Conservation (phyloP, 1,140 invertebrate genomes). For the Caerostris extrusa region DNA sequence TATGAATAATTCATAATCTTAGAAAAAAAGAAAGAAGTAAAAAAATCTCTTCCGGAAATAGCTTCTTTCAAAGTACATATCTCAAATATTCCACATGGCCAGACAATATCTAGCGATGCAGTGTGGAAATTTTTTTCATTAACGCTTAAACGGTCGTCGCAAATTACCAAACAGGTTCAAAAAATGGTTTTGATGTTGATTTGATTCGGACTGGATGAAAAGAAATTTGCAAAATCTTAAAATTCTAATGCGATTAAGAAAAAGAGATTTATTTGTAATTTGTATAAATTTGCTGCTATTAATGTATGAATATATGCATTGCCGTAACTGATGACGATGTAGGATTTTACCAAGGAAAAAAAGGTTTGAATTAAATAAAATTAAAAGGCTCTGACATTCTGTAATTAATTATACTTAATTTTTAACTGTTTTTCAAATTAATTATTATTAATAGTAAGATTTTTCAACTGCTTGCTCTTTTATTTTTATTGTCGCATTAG, state of each 20-base stretch:
- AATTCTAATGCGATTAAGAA: conserved; percentile 13
- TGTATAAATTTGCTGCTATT: background rate
- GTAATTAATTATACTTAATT: background rate
- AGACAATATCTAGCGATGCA: background rate
- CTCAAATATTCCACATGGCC: conserved; percentile 31
- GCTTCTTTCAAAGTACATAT: background rate
- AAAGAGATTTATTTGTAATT: background rate
- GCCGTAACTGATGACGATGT: background rate
- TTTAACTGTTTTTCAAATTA: background rate
- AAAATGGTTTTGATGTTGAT: conserved; percentile 49
- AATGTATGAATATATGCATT: background rate
- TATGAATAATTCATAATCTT: conserved; percentile 65
- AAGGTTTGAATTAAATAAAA: background rate
- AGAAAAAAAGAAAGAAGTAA: background rate
- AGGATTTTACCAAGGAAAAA: background rate
- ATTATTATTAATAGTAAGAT: background rate
- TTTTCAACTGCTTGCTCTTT: background rate
- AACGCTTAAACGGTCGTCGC: conserved; percentile 28
- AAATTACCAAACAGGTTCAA: conserved; percentile 20
- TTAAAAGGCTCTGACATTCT: background rate
- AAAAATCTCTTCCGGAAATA: conserved; percentile 33
- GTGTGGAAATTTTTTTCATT: conserved; percentile 53
- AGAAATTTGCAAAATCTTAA: background rate
- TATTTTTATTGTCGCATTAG: background rate
- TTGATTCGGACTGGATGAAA: background rate